Evolutionary conservation across 1,140 invertebrate species (phyloP).

Genomic region (Micrasema minimum): DNA sequence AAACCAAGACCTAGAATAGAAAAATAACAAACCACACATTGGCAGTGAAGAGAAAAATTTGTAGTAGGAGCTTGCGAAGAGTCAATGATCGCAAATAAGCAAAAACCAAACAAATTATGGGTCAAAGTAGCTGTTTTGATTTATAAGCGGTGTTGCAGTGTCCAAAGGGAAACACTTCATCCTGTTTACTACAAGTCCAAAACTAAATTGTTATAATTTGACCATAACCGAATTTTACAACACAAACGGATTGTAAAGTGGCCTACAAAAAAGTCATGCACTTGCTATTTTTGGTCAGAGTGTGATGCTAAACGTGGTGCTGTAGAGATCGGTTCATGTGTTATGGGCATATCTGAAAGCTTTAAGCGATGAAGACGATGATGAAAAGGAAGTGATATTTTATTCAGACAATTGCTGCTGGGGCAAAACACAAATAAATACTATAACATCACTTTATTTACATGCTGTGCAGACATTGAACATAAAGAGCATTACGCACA

Average conservation of each 20-base stretch:
- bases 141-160: conserved; percentile 58
- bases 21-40: background rate
- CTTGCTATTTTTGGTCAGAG: conserved; percentile 63
- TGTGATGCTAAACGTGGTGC: too few species aligned
- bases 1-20: conserved; percentile 53
- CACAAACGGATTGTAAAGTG: too few species aligned
- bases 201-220: too few species aligned
- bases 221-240: conserved; percentile 61
- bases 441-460: conserved; percentile 54
- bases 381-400: conserved; percentile 57
- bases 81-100: conserved; percentile 52
- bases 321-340: too few species aligned
- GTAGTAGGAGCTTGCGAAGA: conserved; percentile 51
- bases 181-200: conserved; percentile 61
- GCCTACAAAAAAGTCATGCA: conserved; percentile 52
- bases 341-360: too few species aligned
- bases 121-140: conserved; percentile 56
- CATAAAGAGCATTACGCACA: conserved; percentile 58
- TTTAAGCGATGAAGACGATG: too few species aligned
- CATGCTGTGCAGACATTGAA: conserved; percentile 54
- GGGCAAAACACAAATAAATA: conserved; percentile 63
- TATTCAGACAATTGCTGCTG: conserved; percentile 61
- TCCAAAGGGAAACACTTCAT: conserved; percentile 55
- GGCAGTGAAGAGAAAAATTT: background rate
- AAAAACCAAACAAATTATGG: conserved; percentile 51